These are phyloP conservation scores for Grammomys dolichurus DNA, from an alignment of 2,113 vertebrate species.

Conservation along the genomic window DNA sequence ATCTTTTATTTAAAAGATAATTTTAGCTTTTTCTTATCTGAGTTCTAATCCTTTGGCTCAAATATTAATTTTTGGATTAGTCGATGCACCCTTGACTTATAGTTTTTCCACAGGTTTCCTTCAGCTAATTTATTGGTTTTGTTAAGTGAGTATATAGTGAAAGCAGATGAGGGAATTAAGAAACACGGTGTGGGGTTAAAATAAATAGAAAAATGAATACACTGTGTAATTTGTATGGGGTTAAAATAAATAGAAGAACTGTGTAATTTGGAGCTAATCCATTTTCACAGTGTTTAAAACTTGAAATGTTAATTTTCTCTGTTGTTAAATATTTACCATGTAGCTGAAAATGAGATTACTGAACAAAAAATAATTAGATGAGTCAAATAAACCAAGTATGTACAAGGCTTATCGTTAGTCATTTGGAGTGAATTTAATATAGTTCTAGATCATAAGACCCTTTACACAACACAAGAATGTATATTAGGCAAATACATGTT, in stretches of 20 bases:
- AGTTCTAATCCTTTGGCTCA: constrained; percentile 59
- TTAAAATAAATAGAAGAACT: constrained; percentile 62
- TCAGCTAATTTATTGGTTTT: constrained; percentile 58
- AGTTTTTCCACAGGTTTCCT: constrained; percentile 42
- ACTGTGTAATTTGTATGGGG: not conserved
- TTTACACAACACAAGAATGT: not conserved
- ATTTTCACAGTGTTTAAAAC: constrained; percentile 74
- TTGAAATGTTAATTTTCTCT: constrained; percentile 73
- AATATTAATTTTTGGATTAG: constrained; percentile 71
- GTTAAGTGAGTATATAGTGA: constrained; percentile 49
- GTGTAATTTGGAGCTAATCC: constrained; percentile 58
- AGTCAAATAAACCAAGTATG: constrained; percentile 61
- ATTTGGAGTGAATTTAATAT: constrained; percentile 58
- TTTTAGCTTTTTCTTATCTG: constrained; percentile 44
- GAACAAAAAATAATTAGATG: constrained; percentile 68
- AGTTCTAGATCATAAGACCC: not conserved
- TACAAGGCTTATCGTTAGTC: not conserved
- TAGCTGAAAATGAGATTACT: constrained; percentile 71
- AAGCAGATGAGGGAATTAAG: constrained; percentile 43
- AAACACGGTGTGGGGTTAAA: constrained; percentile 30
- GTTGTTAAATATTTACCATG: constrained; percentile 80
- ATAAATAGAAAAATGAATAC: constrained; percentile 59
- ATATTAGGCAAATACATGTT: not conserved
- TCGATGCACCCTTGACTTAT: not conserved
- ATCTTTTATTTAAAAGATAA: constrained; percentile 17